Base-by-base conservation (phyloP, 2,888 invertebrate species). In the Nesidiocoris tenuis region DNA sequence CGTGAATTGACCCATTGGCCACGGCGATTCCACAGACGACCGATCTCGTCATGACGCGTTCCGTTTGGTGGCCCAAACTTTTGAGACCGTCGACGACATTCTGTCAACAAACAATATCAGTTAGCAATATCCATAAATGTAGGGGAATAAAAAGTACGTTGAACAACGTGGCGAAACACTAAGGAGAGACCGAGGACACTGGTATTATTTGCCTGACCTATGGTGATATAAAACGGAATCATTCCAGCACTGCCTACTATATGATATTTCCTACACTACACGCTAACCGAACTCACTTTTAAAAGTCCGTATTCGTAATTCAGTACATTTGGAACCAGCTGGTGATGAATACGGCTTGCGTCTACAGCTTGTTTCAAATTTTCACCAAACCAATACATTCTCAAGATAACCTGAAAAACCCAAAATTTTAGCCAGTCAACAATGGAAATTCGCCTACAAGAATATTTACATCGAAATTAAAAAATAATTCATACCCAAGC, bases 281-380 rank as follows among this genome's bases (percentile, higher is more conserved):
- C n/a, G n/a, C n/a, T 9, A 59, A 59, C 5, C 7, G 2, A 21
- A 18, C 75, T 83, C 83, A 90, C 90, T 82, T 83, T 77, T 75
- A 88, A 84, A 80, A 91, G 89, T 68, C 86, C 87, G 0, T 83
- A 81, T 82, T 94, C 94, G 80, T 90, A 87, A 76, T 89, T 86
- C 0, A 93, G 83, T 74, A 85, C 84, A 88, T 92, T 91, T 0
- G 95, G 95, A 61, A 89, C 84, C 75, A 96, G 87, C 83, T 97
- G 96, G 83, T 97, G 96, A 84, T 97, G 96, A 3, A 96, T 82
- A 66, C 96, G 87, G 0, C 88, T 88, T 1, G 87, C 86, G 80
- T 90, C 88, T 67, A 95, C 87, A 0, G 93, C 89, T 66, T 89
- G 85, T 59, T 88, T 85, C 54, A 96, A 85, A 12, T 87, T 85